Percentiles rank a stretch among this genome's conserved stretches.
Conservation (phyloP, 2,113 vertebrate species). For the Platysternon megacephalum region DNA sequence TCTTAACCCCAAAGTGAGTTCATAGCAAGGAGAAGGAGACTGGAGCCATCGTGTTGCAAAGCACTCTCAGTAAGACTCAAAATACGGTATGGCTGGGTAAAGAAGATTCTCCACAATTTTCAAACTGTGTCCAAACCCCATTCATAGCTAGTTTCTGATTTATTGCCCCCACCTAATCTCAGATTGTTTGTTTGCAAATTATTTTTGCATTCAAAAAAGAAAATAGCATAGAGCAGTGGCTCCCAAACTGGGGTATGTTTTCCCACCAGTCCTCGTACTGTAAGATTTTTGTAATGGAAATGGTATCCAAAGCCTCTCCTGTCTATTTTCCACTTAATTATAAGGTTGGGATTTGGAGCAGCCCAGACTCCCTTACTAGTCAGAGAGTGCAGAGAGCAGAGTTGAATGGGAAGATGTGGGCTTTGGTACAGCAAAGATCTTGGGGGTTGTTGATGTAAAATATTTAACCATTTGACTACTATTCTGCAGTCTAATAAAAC, state of each 20-base stretch:
- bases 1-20: constrained; percentile 38
- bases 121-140: background rate
- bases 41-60: background rate
- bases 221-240: background rate
- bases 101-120: background rate
- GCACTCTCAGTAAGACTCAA: background rate
- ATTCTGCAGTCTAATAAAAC: background rate
- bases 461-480: background rate
- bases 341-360: background rate
- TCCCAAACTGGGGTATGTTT: background rate
- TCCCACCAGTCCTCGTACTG: background rate
- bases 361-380: background rate
- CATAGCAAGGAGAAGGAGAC: background rate
- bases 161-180: background rate
- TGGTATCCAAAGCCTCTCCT: background rate
- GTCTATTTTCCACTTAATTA: background rate
- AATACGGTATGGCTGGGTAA: background rate
- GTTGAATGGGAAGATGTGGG: background rate
- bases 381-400: background rate
- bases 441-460: background rate
- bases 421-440: background rate
- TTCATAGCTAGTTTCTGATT: background rate
- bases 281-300: background rate
- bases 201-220: background rate
- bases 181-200: background rate